Conservation (phyloP, 2,888 invertebrate species). For the Gibbula magus region DNA sequence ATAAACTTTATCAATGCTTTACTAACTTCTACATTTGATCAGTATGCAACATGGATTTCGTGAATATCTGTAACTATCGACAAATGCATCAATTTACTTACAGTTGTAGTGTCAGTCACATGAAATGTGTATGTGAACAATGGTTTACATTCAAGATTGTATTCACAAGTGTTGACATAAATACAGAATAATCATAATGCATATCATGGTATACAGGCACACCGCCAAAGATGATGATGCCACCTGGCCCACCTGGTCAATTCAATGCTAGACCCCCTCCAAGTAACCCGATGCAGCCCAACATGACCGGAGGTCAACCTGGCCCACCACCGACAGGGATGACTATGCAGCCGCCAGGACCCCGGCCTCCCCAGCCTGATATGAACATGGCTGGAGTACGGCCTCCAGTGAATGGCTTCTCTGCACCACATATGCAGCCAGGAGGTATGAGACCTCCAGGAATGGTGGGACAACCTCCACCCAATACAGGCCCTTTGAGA, state of each 20-base stretch:
- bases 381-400: background rate
- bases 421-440: background rate
- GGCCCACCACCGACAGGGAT: background rate
- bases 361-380: background rate
- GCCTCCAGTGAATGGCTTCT: slow-evolving; percentile 3
- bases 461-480: background rate
- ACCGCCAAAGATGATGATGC: background rate
- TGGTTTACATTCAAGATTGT: too few relatives aligned
- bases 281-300: background rate
- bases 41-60: too few relatives aligned
- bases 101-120: too few relatives aligned
- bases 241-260: background rate
- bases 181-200: too few relatives aligned
- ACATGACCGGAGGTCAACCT: slow-evolving; percentile 1
- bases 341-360: background rate
- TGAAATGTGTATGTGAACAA: too few relatives aligned
- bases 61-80: too few relatives aligned
- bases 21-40: too few relatives aligned
- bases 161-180: too few relatives aligned
- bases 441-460: background rate
- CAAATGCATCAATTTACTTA: too few relatives aligned
- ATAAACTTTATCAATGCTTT: too few relatives aligned
- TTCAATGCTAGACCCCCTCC: background rate
- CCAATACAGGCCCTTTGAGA: background rate
- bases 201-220: background rate